Evolutionary conservation across 2,797 vertebrate genomes (phyloP).

Genomic region (Syngnathus rostellatus): DNA sequence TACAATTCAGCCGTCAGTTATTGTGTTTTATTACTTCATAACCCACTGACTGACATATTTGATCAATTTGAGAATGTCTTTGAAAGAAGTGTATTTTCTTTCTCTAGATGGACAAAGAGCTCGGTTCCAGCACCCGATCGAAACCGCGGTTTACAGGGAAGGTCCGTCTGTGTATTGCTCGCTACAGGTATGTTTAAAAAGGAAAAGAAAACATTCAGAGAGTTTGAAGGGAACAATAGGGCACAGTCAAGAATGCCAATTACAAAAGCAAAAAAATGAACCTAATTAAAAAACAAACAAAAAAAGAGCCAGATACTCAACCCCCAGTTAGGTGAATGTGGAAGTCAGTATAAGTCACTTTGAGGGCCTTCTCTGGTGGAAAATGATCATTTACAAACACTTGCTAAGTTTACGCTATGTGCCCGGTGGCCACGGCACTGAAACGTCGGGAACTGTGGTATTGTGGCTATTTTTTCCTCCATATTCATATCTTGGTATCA

Average conservation of each 20-base stretch:
- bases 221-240: neutral
- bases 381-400: neutral
- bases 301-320: neutral
- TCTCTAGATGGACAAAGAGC: conserved; percentile 89
- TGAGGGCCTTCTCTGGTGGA: too few species aligned
- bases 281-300: too few species aligned
- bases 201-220: neutral
- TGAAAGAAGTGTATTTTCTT: neutral
- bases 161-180: conserved; percentile 90
- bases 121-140: conserved; percentile 75
- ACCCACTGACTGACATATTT: neutral
- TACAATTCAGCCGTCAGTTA: neutral
- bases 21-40: neutral
- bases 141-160: conserved; percentile 90
- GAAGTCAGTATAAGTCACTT: too few species aligned
- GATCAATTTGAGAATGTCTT: neutral
- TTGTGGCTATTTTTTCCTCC: neutral
- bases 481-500: neutral
- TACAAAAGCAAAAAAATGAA: neutral
- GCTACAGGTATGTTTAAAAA: conserved; percentile 80
- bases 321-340: too few species aligned
- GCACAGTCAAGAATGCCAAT: neutral
- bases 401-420: neutral
- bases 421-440: neutral
- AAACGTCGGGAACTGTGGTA: neutral